These are phyloP conservation scores for Chiroxiphia lanceolata DNA, from an alignment of 2,797 vertebrate species.

Conservation along the genomic window DNA sequence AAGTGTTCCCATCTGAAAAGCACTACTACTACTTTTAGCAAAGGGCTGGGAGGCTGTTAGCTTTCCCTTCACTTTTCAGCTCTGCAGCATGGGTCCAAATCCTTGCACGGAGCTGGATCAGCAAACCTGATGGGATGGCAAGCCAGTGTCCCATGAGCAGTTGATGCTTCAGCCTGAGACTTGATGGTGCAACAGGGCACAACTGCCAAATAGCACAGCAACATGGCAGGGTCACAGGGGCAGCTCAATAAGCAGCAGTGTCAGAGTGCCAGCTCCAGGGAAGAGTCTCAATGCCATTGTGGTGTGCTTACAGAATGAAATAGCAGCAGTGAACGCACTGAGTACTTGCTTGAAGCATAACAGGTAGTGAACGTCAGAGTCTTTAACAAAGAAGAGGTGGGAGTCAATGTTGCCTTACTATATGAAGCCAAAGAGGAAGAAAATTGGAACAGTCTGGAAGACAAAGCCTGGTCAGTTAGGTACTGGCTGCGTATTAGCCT, in stretches of 20 bases:
- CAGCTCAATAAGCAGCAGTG: not conserved
- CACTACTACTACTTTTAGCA: not conserved
- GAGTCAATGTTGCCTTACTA: not conserved
- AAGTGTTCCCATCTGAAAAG: not conserved
- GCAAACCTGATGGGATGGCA: not conserved
- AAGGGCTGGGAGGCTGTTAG: fast-evolving
- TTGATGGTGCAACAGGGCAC: not conserved
- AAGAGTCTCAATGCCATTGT: not conserved
- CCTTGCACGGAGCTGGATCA: not conserved
- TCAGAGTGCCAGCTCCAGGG: not conserved
- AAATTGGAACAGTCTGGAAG: not conserved
- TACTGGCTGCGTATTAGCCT: not conserved
- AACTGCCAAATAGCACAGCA: not conserved
- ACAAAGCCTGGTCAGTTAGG: not conserved
- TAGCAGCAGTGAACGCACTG: not conserved
- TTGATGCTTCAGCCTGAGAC: not conserved
- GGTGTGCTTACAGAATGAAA: not conserved
- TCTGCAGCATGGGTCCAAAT: not conserved
- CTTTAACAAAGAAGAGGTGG: not conserved
- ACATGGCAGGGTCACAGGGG: not conserved
- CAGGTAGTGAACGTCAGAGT: not conserved
- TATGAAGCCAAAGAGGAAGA: not conserved
- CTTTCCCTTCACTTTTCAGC: not conserved
- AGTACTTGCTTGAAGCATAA: not conserved
- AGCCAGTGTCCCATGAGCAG: fast-evolving